These are phyloP conservation scores for Saccostrea echinata DNA, from an alignment of 1,140 invertebrate genomes.

Conservation along the genomic window DNA sequence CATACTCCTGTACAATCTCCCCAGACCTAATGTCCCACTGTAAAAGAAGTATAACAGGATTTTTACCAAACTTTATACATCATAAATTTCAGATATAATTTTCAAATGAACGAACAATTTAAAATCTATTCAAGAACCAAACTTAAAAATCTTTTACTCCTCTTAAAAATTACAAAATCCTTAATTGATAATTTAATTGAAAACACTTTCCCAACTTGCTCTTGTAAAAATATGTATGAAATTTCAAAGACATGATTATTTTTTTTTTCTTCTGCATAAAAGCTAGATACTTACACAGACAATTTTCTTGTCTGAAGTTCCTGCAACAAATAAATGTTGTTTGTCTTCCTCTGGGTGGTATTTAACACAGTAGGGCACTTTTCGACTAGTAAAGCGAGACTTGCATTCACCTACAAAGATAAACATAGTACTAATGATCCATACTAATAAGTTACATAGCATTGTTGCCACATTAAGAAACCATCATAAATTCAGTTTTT, in stretches of 20 bases:
- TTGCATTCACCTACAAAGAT: conserved; percentile 88
- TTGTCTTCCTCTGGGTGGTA: conserved; percentile 99
- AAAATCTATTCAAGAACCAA: no score
- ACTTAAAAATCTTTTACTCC: no score
- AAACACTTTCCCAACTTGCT: no score
- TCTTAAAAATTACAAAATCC: no score
- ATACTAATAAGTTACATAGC: neutral
- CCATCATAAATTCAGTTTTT: no score
- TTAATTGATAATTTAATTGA: no score
- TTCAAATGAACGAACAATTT: no score
- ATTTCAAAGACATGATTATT: no score
- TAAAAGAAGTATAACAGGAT: neutral
- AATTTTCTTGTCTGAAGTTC: conserved; percentile 99
- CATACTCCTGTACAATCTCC: conserved; percentile 98
- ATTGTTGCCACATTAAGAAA: no score
- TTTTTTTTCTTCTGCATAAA: neutral
- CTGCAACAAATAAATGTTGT: conserved; percentile 98
- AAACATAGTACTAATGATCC: neutral
- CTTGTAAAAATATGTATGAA: no score
- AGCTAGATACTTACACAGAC: conserved; percentile 90
- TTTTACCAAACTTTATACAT: no score
- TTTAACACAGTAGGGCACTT: conserved; percentile 98
- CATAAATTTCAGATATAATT: no score
- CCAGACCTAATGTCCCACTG: conserved; percentile 97
- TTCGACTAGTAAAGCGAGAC: conserved; percentile 92